A percentile compares a stretch with the other conserved stretches of the same genome.
These are phyloP conservation scores for Pachliopta kotzebuea DNA, from an alignment of 2,888 invertebrate genomes.

Conservation along the genomic window DNA sequence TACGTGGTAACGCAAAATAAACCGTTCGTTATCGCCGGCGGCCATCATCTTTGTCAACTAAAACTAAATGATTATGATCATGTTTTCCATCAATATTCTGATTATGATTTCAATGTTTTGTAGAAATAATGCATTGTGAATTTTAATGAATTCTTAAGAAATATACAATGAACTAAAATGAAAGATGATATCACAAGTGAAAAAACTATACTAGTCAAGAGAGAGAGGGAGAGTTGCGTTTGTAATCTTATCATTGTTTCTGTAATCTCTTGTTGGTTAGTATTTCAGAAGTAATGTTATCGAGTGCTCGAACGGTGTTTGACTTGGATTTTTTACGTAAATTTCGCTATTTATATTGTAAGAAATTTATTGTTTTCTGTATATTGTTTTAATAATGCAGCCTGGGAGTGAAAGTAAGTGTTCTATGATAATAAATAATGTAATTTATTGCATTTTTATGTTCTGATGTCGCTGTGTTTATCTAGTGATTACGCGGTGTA, in stretches of 20 bases:
- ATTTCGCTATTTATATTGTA: constrained; percentile 1
- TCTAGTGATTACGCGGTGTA: not conserved
- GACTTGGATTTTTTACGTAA: constrained; percentile 5
- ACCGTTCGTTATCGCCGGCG: too few species aligned
- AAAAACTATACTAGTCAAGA: not conserved
- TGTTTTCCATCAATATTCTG: not conserved
- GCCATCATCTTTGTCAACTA: too few species aligned
- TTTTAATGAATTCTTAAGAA: not conserved
- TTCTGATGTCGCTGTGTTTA: not conserved
- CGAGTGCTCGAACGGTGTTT: constrained; percentile 6
- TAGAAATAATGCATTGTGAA: not conserved
- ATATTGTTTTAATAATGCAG: constrained; percentile 13
- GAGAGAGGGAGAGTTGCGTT: not conserved
- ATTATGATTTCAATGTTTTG: not conserved
- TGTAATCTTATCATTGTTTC: constrained; percentile 20
- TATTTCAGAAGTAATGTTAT: constrained; percentile 7
- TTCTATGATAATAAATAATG: not conserved
- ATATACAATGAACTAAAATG: not conserved
- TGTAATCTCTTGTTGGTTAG: constrained; percentile 7
- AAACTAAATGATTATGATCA: not conserved
- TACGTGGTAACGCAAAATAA: too few species aligned
- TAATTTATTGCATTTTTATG: too few species aligned
- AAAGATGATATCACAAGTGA: not conserved
- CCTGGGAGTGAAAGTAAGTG: constrained; percentile 15
- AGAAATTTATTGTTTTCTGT: not conserved